Base-by-base conservation (phyloP, 92 coral and sea anemone genomes). In the Scolanthus callimorphus region DNA sequence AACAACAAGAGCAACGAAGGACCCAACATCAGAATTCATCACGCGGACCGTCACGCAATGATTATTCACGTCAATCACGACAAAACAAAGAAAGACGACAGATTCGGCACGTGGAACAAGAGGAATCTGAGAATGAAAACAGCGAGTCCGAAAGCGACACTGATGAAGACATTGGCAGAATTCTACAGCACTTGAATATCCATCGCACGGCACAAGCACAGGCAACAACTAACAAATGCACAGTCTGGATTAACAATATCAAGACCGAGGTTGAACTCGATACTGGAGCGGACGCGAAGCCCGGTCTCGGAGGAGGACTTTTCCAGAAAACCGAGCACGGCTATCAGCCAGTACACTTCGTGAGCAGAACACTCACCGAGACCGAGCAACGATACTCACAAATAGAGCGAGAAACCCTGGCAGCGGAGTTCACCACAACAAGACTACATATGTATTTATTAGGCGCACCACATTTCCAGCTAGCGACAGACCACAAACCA, bases 401-500 rank as follows among this genome's bases (percentile, higher is more conserved):
- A 51, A 78, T 69, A n/a, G 73, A 80, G 39, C 46, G 80, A 34
- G 43, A 34, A 34, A 84, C 79, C 15, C 62, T 77, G 19, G 73
- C 76, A 49, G 79, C 70, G 57, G 78, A 75, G 29, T 77, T 81
- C 58, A 62, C 83, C 49, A 82, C 89, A 17, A 34, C 74, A 10
- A 24, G 83, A 44, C 78, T 76, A 25, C 67, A 51, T 23, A 75
- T 69, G 75, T 76, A 76, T 29, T 27, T 82, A 25, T 67, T 82
- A 6, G 73, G 89, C 38, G 89, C 59, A 53, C 47, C 38, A 24
- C 79, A 82, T 55, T 82, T 82, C 58, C 77, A 76, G 31, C 69
- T 82, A 17, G 84, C 84, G 19, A 82, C 84, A 3, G 79, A 82
- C 39, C 84, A 82, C 51, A 82, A 76, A 34, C 89, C 83, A 11